Evolutionary conservation across 1,140 invertebrate genomes (phyloP).

Genomic region (Lepidurus apus): DNA sequence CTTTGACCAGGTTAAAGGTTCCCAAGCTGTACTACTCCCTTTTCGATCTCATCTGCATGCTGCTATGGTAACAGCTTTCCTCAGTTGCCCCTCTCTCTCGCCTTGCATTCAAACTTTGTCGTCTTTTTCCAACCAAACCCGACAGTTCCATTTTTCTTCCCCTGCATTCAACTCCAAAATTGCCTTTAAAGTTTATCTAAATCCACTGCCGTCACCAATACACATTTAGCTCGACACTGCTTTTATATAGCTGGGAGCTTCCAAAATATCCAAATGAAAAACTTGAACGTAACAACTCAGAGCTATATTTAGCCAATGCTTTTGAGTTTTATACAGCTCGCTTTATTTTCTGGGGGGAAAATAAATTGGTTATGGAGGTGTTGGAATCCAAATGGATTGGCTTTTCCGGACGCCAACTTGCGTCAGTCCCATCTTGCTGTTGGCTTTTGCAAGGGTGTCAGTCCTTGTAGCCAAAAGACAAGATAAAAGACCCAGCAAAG

Average conservation of each 20-base stretch:
- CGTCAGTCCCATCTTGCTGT: not conserved
- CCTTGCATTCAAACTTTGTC: not conserved
- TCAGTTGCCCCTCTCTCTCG: not conserved
- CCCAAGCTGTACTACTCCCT: not conserved
- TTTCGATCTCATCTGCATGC: conserved; percentile 14
- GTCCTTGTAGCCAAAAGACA: not conserved
- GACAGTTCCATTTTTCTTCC: not conserved
- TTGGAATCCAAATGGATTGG: not conserved
- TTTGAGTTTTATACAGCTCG: not conserved
- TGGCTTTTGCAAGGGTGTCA: not conserved
- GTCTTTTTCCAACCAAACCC: not conserved
- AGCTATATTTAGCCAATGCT: not conserved
- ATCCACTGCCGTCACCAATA: not conserved
- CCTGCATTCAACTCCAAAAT: not conserved
- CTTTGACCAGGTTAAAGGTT: conserved; percentile 21
- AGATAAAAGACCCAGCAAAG: not conserved
- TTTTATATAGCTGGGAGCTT: no score
- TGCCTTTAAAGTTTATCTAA: not conserved
- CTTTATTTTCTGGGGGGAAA: no score
- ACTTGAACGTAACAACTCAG: not conserved
- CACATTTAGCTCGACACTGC: not conserved
- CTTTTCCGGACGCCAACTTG: not conserved
- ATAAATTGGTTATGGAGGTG: not conserved
- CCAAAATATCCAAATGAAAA: no score
- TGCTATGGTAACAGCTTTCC: conserved; percentile 18